Percentiles rank a stretch among this genome's conserved stretches.
Evolutionary conservation across 2,888 invertebrate genomes (phyloP).

Genomic region (Erebia ligea): DNA sequence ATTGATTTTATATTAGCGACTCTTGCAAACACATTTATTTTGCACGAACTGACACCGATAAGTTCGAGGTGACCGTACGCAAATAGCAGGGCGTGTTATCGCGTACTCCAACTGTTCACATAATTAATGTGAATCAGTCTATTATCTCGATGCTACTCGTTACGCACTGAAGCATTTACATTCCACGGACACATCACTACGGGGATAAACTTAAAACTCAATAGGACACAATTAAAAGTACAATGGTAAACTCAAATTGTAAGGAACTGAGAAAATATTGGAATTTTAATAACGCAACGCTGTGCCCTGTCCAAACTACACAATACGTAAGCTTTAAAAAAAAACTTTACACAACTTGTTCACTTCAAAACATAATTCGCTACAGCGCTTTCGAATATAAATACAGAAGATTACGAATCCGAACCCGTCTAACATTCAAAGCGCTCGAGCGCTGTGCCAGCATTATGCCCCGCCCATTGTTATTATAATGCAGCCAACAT

Average conservation of each 20-base stretch:
- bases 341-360: conserved; percentile 77
- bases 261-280: conserved; percentile 10
- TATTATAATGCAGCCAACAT: conserved; percentile 81
- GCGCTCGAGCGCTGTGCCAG: conserved; percentile 56
- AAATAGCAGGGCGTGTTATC: conserved; percentile 69
- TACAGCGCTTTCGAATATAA: conserved; percentile 45
- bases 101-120: conserved; percentile 76
- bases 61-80: conserved; percentile 49
- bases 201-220: conserved; percentile 28
- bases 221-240: conserved; percentile 26
- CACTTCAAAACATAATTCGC: conserved; percentile 47
- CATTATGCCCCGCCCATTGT: conserved; percentile 69
- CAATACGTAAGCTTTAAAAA: conserved; percentile 74
- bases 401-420: not conserved
- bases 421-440: conserved; percentile 39
- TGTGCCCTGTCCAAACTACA: conserved; percentile 60
- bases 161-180: conserved; percentile 56
- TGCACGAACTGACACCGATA: conserved; percentile 44
- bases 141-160: conserved; percentile 59
- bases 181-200: conserved; percentile 45
- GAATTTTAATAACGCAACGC: conserved; percentile 47
- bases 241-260: not conserved
- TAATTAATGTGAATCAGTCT: conserved; percentile 77
- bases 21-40: conserved; percentile 48
- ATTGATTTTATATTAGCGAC: conserved; percentile 73